Conservation (phyloP, 2,113 vertebrate species). For the Tachycineta bicolor region DNA sequence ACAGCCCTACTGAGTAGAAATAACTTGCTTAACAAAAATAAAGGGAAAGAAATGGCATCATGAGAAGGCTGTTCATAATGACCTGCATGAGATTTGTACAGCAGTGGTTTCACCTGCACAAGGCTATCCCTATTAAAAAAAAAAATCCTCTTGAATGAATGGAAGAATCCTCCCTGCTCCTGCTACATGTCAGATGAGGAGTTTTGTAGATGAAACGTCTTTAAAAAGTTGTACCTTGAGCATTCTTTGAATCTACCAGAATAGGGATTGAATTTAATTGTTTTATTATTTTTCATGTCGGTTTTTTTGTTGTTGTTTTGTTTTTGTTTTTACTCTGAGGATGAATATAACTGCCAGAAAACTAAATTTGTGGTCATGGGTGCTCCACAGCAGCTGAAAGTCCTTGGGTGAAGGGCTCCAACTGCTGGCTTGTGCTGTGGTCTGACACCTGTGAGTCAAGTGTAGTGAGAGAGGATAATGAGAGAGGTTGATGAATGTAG, state of each 20-base stretch:
- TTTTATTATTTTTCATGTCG: background rate
- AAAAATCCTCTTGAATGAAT: background rate
- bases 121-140: background rate
- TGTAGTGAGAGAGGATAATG: background rate
- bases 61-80: background rate
- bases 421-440: background rate
- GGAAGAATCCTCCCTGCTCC: background rate
- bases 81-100: background rate
- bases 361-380: background rate
- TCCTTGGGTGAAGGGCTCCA: constrained; percentile 40
- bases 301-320: background rate
- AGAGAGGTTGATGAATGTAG: background rate
- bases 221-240: background rate
- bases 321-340: background rate
- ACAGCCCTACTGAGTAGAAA: background rate
- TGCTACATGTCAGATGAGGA: background rate
- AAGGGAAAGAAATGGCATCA: background rate
- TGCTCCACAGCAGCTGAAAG: constrained; percentile 53
- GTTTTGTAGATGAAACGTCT: background rate
- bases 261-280: background rate
- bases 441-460: constrained; percentile 36
- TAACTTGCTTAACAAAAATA: background rate
- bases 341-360: background rate
- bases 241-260: background rate
- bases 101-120: background rate